Percentiles rank a stretch among this genome's conserved stretches.
Evolutionary conservation across 2,113 vertebrate genomes (phyloP).

Genomic region (Pituophis catenifer): DNA sequence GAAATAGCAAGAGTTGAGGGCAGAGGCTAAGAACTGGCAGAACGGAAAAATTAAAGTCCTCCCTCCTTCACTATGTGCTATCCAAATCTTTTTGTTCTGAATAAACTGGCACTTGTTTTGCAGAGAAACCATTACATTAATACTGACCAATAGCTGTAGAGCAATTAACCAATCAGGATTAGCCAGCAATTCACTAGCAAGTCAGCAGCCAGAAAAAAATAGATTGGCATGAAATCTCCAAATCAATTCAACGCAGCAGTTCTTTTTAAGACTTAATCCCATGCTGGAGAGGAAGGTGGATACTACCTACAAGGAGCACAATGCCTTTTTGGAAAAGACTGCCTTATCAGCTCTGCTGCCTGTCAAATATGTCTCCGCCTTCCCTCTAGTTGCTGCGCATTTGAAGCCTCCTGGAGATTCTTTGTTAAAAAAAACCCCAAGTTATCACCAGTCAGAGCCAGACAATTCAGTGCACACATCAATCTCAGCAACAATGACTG

Average conservation of each 20-base stretch:
- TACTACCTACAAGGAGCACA: neutral
- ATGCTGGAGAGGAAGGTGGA: neutral
- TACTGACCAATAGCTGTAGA: neutral
- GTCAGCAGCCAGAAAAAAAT: neutral
- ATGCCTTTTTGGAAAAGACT: neutral
- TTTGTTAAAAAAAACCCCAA: neutral
- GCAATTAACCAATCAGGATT: neutral
- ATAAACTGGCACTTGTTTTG: neutral
- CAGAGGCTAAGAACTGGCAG: neutral
- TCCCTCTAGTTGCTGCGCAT: neutral
- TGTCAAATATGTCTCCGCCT: neutral
- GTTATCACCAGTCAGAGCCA: conserved; percentile 17
- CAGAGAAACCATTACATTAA: neutral
- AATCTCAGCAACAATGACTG: conserved; percentile 11
- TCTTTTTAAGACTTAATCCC: neutral
- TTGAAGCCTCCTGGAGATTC: conserved; percentile 11
- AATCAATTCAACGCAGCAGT: neutral
- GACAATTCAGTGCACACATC: neutral
- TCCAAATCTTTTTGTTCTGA: neutral
- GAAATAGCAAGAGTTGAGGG: neutral
- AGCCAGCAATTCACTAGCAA: neutral
- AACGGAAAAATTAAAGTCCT: neutral
- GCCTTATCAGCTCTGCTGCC: conserved; percentile 1
- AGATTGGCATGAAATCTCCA: neutral
- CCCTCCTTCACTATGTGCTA: neutral